Evolutionary conservation across 2,888 invertebrate genomes (phyloP).

Genomic region (Xestia c-nigrum): DNA sequence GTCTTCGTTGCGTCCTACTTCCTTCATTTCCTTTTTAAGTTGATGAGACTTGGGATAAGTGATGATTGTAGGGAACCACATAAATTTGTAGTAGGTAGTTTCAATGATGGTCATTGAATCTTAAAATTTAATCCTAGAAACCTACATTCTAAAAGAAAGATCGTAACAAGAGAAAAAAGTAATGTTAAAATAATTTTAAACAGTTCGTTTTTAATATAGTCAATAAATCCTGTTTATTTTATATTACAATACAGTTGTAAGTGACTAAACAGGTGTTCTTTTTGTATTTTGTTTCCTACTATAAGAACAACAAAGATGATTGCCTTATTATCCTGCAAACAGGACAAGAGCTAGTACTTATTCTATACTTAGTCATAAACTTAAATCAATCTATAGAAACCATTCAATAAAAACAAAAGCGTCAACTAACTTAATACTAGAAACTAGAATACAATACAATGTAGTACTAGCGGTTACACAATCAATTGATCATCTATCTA

Average conservation of each 20-base stretch:
- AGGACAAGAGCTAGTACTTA: not conserved
- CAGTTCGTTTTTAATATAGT: not conserved
- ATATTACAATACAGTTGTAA: not conserved
- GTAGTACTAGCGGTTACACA: conserved; percentile 5
- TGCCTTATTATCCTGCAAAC: conserved; percentile 1
- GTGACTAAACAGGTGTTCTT: not conserved
- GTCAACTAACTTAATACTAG: conserved; percentile 1
- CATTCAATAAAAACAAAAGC: conserved; percentile 16
- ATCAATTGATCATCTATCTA: conserved; percentile 5
- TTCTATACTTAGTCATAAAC: not conserved
- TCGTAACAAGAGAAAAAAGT: not conserved
- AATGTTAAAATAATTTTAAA: not conserved
- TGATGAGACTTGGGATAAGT: not conserved
- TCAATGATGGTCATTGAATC: not conserved
- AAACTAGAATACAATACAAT: conserved; percentile 32
- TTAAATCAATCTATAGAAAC: conserved; percentile 19
- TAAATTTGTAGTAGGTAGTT: not conserved
- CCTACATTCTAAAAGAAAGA: not conserved
- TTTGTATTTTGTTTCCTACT: not conserved
- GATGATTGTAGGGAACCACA: not conserved
- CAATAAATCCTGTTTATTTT: not conserved
- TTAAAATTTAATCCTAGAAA: not conserved
- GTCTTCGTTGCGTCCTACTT: not conserved
- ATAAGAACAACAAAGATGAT: not conserved
- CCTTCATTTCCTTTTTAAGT: no score